Conservation (phyloP, 1,140 invertebrate species). For the Coboldia fuscipes region DNA sequence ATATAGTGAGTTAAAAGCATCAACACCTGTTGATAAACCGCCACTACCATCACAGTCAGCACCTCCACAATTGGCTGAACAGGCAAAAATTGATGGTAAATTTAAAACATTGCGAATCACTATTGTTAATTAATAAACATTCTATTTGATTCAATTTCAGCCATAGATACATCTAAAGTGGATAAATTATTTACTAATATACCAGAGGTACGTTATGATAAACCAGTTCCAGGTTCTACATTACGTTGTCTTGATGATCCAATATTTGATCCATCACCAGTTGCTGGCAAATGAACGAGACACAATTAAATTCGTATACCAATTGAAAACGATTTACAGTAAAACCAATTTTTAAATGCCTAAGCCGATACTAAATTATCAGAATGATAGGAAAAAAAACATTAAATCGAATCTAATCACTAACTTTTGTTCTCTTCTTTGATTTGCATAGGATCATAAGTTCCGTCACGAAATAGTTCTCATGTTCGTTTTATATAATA, state of each 20-base stretch:
- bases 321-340: too few relatives aligned
- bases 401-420: too few relatives aligned
- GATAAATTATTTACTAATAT: neutral
- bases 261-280: conserved; percentile 21
- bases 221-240: conserved; percentile 25
- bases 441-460: too few relatives aligned
- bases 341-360: too few relatives aligned
- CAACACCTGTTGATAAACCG: conserved; percentile 35
- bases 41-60: conserved; percentile 40
- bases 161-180: neutral
- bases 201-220: conserved; percentile 8
- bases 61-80: conserved; percentile 34
- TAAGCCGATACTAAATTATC: too few relatives aligned
- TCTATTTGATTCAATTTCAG: neutral
- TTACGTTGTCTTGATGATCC: conserved; percentile 30
- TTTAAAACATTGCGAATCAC: neutral
- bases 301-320: too few relatives aligned
- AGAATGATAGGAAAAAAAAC: too few relatives aligned
- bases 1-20: conserved; percentile 45
- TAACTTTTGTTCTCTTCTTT: too few relatives aligned
- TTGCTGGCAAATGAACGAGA: too few relatives aligned
- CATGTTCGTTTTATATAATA: too few relatives aligned
- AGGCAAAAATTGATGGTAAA: conserved; percentile 21
- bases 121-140: neutral
- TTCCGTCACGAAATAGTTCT: too few relatives aligned